Conservation (phyloP, 2,888 invertebrate species). For the Synergus japonicus region DNA sequence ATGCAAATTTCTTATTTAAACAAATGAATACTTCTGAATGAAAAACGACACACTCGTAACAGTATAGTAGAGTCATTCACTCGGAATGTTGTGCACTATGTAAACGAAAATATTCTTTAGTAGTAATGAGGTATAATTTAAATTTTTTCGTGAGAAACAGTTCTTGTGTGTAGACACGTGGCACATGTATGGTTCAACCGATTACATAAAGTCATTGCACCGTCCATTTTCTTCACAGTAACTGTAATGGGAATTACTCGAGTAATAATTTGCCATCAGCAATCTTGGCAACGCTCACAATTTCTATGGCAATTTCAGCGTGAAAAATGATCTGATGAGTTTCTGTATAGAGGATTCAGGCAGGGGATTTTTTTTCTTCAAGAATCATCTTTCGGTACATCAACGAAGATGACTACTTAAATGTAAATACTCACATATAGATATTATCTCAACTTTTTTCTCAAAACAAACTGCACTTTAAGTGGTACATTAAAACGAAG, state of each 20-base stretch:
- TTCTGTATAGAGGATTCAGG: background rate
- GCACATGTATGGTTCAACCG: background rate
- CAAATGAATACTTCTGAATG: background rate
- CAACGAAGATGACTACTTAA: slow-evolving; percentile 6
- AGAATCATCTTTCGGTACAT: slow-evolving; percentile 2
- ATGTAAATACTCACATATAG: background rate
- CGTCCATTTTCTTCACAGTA: slow-evolving; percentile 26
- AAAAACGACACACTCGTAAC: background rate
- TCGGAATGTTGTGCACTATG: background rate
- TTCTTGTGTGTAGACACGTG: background rate
- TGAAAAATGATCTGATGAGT: slow-evolving; percentile 27
- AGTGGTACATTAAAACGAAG: background rate
- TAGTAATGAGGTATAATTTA: background rate
- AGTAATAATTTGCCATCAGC: slow-evolving; percentile 26
- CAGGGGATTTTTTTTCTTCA: background rate
- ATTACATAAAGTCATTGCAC: slow-evolving; percentile 31
- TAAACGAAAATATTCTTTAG: background rate
- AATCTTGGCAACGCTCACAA: slow-evolving; percentile 16
- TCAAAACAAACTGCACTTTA: background rate
- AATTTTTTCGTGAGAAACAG: background rate
- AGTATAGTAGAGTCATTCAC: background rate
- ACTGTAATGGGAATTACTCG: slow-evolving; percentile 30
- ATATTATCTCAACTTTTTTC: background rate
- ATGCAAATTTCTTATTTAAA: no score
- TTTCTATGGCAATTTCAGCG: slow-evolving; percentile 27